Evolutionary conservation across 2,797 vertebrate genomes (phyloP).

Genomic region (Pampus argenteus): DNA sequence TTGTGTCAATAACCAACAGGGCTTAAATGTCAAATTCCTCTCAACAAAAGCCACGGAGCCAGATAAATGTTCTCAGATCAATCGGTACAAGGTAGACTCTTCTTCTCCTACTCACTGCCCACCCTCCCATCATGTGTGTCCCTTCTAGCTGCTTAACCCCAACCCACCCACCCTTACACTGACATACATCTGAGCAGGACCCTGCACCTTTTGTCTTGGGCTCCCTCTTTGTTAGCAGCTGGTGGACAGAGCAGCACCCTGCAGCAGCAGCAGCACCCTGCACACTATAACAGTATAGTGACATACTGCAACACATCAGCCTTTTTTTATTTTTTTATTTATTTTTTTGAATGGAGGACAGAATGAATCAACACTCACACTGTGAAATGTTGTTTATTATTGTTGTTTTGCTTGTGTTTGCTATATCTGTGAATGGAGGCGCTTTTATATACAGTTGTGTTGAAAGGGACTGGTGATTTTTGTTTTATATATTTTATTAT

Average conservation of each 20-base stretch:
- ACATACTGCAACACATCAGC: conserved; percentile 32
- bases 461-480: not conserved
- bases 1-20: not conserved
- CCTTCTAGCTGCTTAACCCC: conserved; percentile 49
- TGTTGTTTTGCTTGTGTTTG: not conserved
- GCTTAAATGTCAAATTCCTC: not conserved
- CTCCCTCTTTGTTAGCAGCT: conserved; percentile 79
- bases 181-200: conserved; percentile 80
- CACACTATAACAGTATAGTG: conserved; percentile 26
- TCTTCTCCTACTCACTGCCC: conserved; percentile 36
- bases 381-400: not conserved
- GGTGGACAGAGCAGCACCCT: conserved; percentile 69
- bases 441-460: not conserved
- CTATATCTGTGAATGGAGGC: not conserved
- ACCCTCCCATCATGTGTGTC: conserved; percentile 43
- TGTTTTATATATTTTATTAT: not conserved
- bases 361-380: not conserved
- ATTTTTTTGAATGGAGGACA: conserved; percentile 13
- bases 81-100: conserved; percentile 40
- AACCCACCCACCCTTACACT: conserved; percentile 35
- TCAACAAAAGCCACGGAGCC: conserved; percentile 20
- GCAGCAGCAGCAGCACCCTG: conserved; percentile 40
- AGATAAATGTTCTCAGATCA: conserved; percentile 24
- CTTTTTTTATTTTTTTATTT: not conserved
- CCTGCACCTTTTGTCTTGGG: conserved; percentile 81